A percentile compares a stretch with the other conserved stretches of the same genome.
Conservation (phyloP, 2,888 invertebrate genomes). For the Nudaria mundana region DNA sequence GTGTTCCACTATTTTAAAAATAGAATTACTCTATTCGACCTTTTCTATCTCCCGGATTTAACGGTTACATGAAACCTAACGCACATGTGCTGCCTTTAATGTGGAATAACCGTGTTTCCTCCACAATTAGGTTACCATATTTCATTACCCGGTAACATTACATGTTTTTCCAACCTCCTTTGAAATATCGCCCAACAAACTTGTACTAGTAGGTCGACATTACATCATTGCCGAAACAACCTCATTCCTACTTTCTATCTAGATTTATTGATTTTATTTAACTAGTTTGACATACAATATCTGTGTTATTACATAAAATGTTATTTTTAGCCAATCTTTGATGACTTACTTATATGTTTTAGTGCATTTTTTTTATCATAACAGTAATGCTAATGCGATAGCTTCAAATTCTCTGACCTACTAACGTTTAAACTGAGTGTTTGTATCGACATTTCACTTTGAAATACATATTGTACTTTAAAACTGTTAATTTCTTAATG, state of each 20-base stretch:
- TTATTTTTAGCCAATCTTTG: constrained; percentile 11
- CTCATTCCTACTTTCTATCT: constrained; percentile 31
- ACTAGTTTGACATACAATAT: constrained; percentile 25
- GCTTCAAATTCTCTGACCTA: background rate
- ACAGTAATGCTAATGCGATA: background rate
- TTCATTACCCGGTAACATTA: constrained; percentile 46
- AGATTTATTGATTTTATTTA: constrained; percentile 31
- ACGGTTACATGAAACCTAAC: constrained; percentile 21
- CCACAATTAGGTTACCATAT: constrained; percentile 51
- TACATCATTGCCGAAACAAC: constrained; percentile 27
- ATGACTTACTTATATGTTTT: constrained; percentile 16
- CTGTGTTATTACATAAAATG: constrained; percentile 27
- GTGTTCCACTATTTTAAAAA: constrained; percentile 19
- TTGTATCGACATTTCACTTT: background rate
- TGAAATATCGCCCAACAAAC: constrained; percentile 9
- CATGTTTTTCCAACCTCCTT: constrained; percentile 56
- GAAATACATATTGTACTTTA: background rate
- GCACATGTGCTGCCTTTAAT: constrained; percentile 27
- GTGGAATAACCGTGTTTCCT: constrained; percentile 63
- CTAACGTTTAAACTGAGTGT: too few relatives aligned
- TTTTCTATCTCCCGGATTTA: constrained; percentile 12
- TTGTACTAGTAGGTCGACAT: constrained; percentile 19
- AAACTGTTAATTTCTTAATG: too few relatives aligned
- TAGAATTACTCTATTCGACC: constrained; percentile 19
- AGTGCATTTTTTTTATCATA: constrained; percentile 11